phyloP scores from a whole-genome alignment of 2,797 vertebrate genomes.

The Eurystomus glaucurus region DNA sequence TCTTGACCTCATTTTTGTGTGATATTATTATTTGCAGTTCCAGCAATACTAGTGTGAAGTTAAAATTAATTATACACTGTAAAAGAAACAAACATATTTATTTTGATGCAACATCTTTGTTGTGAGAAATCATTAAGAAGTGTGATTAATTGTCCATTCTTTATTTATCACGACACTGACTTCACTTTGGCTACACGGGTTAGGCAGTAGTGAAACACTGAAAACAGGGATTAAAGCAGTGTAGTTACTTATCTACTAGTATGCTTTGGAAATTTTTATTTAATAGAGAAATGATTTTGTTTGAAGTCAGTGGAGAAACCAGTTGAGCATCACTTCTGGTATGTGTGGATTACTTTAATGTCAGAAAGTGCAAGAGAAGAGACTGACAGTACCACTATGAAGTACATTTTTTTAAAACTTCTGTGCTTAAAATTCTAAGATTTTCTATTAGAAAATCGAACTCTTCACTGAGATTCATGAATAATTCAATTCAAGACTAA shows the following conservation, averaged over 20 bases:
- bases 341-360: not conserved
- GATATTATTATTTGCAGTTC: not conserved
- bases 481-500: not conserved
- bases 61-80: not conserved
- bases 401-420: not conserved
- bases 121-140: not conserved
- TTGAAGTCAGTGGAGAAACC: not conserved
- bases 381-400: not conserved
- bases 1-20: not conserved
- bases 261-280: slow-evolving; percentile 80
- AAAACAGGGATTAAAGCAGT: slow-evolving; percentile 78
- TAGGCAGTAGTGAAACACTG: not conserved
- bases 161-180: not conserved
- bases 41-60: not conserved
- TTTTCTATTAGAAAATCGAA: not conserved
- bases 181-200: not conserved
- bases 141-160: not conserved
- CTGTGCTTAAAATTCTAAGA: not conserved
- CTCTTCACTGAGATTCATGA: not conserved
- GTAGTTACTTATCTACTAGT: slow-evolving; percentile 81
- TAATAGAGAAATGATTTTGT: not conserved
- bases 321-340: not conserved
- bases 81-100: not conserved
- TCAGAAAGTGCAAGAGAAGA: not conserved
- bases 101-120: not conserved